Conservation (phyloP, 23 tunicate species). For the Diplosoma virens region DNA sequence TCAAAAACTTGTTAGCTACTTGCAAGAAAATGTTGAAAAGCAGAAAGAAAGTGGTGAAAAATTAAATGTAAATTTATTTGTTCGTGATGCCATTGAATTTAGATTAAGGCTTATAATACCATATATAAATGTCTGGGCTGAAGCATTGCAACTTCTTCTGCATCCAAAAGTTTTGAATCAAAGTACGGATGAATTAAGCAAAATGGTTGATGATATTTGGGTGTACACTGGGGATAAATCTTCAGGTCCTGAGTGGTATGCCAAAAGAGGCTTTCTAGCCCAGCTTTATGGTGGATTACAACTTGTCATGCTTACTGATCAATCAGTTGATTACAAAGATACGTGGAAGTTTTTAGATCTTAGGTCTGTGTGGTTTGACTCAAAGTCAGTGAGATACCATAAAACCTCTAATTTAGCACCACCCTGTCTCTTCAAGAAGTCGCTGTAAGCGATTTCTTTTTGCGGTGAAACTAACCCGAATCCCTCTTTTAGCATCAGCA, state of each 20-base stretch:
- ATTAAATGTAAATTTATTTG: slow-evolving; percentile 25
- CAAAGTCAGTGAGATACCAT: no score
- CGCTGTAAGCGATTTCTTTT: no score
- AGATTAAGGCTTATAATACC: slow-evolving; percentile 78
- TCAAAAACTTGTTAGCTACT: slow-evolving; percentile 24
- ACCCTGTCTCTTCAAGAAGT: no score
- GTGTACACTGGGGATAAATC: slow-evolving; percentile 80
- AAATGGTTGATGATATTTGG: slow-evolving; percentile 94
- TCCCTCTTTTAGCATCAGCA: no score
- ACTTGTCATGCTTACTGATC: slow-evolving; percentile 72
- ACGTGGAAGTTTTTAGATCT: slow-evolving; percentile 86
- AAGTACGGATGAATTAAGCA: slow-evolving; percentile 44
- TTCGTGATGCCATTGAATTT: slow-evolving; percentile 58
- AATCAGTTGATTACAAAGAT: slow-evolving; percentile 72
- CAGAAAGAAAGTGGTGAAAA: slow-evolving; percentile 2
- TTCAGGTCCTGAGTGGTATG: slow-evolving; percentile 80
- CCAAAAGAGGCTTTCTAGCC: slow-evolving; percentile 77
- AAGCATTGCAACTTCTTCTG: slow-evolving; percentile 55
- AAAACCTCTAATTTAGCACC: no score
- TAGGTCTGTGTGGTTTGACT: no score
- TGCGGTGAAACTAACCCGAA: no score
- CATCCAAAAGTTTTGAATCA: slow-evolving; percentile 29
- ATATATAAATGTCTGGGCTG: slow-evolving; percentile 61
- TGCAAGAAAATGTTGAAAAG: slow-evolving; percentile 25
- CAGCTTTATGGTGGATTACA: slow-evolving; percentile 70